phyloP scores from a whole-genome alignment of 2,113 vertebrate species.

The Podiceps cristatus region DNA sequence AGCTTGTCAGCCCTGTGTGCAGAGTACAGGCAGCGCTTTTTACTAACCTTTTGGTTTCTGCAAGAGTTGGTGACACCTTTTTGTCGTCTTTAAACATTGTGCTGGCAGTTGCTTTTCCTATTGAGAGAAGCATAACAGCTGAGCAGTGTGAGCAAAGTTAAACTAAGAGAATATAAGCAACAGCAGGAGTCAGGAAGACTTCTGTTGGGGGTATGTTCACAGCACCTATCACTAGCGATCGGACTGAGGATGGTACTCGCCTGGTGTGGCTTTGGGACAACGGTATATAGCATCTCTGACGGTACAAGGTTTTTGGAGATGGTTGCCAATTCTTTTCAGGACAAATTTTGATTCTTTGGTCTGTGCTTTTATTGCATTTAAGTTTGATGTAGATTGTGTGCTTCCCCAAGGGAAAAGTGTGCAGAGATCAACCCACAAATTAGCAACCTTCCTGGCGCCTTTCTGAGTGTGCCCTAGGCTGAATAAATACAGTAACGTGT shows the following conservation, averaged over 20 bases:
- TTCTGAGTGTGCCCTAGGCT: neutral
- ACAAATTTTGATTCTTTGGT: neutral
- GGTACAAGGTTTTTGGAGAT: neutral
- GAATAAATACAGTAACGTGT: neutral
- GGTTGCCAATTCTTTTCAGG: neutral
- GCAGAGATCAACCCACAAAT: neutral
- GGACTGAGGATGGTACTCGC: rapidly evolving
- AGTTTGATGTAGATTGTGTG: neutral
- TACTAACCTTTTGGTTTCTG: neutral
- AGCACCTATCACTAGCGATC: rapidly evolving
- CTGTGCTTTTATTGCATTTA: neutral
- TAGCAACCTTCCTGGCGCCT: neutral
- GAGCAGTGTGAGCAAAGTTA: neutral
- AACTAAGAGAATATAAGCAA: neutral
- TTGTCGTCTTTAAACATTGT: neutral
- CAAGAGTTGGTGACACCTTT: neutral
- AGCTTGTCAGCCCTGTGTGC: neutral
- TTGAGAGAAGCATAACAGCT: neutral
- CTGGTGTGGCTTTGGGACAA: rapidly evolving
- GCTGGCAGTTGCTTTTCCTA: neutral
- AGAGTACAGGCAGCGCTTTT: neutral
- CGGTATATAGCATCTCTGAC: neutral
- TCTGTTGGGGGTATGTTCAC: neutral
- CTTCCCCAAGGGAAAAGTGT: neutral
- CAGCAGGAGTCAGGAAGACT: neutral